phyloP scores from a whole-genome alignment of 2,113 vertebrate species.

The Macaca mulatta region DNA sequence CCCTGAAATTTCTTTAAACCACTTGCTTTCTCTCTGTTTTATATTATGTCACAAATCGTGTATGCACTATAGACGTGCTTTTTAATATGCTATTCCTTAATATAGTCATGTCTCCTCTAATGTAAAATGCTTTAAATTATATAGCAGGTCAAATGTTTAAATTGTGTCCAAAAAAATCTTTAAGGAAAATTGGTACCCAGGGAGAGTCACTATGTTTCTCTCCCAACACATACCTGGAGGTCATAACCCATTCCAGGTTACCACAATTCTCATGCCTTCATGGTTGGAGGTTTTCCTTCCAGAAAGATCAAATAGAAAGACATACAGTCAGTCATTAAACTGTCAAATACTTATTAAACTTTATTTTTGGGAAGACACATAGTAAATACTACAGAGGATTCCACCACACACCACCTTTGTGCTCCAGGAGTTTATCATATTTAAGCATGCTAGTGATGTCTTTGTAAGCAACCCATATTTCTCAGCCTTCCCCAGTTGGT shows the following conservation, averaged over 20 bases:
- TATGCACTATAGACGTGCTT: not conserved
- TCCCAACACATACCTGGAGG: not conserved
- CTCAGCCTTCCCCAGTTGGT: not conserved
- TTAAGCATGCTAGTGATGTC: not conserved
- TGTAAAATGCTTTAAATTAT: conserved; percentile 26
- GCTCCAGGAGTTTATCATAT: too few relatives aligned
- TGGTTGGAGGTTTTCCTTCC: not conserved
- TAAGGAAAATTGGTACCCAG: not conserved
- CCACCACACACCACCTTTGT: not conserved
- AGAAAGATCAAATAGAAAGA: not conserved
- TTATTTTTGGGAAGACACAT: not conserved
- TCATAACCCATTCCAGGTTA: not conserved
- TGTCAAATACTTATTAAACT: not conserved
- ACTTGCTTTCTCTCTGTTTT: not conserved
- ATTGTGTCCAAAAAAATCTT: not conserved
- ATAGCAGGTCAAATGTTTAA: not conserved
- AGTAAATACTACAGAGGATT: not conserved
- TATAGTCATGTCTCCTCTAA: not conserved
- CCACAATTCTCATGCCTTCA: not conserved
- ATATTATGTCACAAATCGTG: not conserved
- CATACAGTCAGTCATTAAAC: not conserved
- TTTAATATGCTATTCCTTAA: not conserved
- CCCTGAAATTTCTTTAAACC: not conserved
- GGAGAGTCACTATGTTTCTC: not conserved
- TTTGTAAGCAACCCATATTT: too few relatives aligned